phyloP scores from a whole-genome alignment of 2,113 vertebrate species.

The Gopherus flavomarginatus region DNA sequence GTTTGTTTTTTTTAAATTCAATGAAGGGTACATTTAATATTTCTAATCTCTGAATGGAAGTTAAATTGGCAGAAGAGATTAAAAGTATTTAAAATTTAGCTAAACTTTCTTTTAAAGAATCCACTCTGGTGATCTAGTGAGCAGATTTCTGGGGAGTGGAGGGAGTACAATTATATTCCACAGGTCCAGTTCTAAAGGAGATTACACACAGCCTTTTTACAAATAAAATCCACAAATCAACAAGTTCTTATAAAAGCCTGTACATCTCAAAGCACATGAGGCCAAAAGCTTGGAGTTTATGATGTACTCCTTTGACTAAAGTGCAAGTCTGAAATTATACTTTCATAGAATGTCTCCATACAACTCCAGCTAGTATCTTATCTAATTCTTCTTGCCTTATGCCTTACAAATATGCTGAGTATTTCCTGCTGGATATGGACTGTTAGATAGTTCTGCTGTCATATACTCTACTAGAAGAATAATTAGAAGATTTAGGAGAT shows the following conservation, averaged over 20 bases:
- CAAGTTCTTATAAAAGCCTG: neutral
- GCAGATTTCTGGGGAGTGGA: no score
- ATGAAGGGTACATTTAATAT: no score
- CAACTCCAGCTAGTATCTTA: conserved; percentile 26
- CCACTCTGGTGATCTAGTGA: neutral
- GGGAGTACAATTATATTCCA: neutral
- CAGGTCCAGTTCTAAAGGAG: neutral
- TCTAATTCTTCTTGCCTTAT: conserved; percentile 43
- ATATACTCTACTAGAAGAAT: neutral
- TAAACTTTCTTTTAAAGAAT: neutral
- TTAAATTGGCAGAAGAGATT: neutral
- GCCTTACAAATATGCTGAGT: conserved; percentile 51
- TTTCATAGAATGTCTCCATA: neutral
- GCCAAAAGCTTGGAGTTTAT: neutral
- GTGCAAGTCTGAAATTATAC: neutral
- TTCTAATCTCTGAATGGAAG: no score
- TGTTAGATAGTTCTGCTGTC: conserved; percentile 11
- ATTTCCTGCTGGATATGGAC: conserved; percentile 56
- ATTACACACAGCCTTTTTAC: neutral
- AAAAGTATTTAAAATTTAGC: neutral
- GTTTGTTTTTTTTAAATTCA: no score
- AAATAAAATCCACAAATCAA: neutral
- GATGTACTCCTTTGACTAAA: conserved; percentile 21
- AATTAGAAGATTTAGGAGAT: conserved; percentile 47
- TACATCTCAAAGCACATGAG: neutral